Percentiles rank a stretch among this genome's conserved stretches.
These are phyloP conservation scores for Hofmannophila pseudospretella DNA, from an alignment of 2,888 invertebrate genomes.

Conservation along the genomic window DNA sequence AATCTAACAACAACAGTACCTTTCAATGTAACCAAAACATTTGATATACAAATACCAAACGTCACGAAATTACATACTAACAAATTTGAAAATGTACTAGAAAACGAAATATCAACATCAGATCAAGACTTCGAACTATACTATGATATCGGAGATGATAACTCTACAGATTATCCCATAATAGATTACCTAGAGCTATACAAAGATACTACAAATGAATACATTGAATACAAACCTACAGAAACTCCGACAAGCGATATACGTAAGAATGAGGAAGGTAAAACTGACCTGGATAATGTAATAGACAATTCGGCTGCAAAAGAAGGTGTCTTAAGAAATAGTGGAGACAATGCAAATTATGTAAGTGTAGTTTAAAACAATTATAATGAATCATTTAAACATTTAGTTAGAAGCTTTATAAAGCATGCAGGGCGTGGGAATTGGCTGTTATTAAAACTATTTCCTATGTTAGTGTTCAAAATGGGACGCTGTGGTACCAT, in stretches of 20 bases:
- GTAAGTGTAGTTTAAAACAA: constrained; percentile 7
- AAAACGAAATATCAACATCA: constrained; percentile 31
- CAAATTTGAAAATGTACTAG: background rate
- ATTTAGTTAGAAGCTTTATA: too few relatives aligned
- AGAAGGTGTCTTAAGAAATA: background rate
- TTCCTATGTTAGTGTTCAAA: too few relatives aligned
- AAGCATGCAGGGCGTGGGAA: too few relatives aligned
- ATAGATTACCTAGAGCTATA: constrained; percentile 60
- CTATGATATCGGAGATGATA: constrained; percentile 29
- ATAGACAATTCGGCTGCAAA: constrained; percentile 1
- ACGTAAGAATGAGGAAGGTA: constrained; percentile 5
- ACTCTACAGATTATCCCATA: constrained; percentile 49
- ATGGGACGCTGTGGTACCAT: too few relatives aligned
- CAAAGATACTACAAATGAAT: constrained; percentile 60
- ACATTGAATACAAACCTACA: constrained; percentile 31
- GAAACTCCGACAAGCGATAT: constrained; percentile 15
- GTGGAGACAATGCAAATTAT: constrained; percentile 5
- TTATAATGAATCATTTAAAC: too few relatives aligned
- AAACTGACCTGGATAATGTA: constrained; percentile 7
- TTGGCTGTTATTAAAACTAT: too few relatives aligned
- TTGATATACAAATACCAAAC: too few relatives aligned
- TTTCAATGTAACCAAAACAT: background rate
- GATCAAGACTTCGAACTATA: constrained; percentile 21
- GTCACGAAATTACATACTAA: background rate
- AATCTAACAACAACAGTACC: background rate